Percentiles rank a stretch among this genome's conserved stretches.
Evolutionary conservation across 1,140 invertebrate genomes (phyloP).

Genomic region (Arion vulgaris): DNA sequence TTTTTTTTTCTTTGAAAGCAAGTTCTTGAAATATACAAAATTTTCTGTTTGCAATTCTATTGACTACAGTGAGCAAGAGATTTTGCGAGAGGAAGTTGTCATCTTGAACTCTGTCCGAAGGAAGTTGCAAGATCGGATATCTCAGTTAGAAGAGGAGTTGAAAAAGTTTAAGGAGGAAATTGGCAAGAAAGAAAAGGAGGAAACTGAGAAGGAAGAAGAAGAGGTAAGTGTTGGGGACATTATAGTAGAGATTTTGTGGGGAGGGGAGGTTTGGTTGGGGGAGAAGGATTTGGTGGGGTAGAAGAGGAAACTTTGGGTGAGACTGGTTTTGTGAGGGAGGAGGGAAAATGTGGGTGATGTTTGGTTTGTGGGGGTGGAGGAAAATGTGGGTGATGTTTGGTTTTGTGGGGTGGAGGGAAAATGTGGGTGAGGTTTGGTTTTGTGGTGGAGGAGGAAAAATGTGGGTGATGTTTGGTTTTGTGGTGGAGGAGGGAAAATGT

Average conservation of each 20-base stretch:
- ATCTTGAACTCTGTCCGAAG: conserved; percentile 87
- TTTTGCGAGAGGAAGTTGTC: conserved; percentile 92
- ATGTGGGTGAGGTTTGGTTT: background rate
- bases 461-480: too few species aligned
- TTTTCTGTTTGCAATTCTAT: too few species aligned
- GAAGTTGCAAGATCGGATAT: conserved; percentile 84
- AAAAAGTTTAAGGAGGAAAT: conserved; percentile 87
- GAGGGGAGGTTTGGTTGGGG: too few species aligned
- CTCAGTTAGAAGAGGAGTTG: conserved; percentile 92
- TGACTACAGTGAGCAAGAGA: conserved; percentile 89
- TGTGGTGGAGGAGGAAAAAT: too few species aligned
- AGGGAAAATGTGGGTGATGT: too few species aligned
- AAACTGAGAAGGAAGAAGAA: conserved; percentile 77
- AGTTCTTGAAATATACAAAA: too few species aligned
- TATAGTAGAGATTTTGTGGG: too few species aligned
- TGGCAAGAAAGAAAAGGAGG: conserved; percentile 74
- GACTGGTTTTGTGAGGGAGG: background rate
- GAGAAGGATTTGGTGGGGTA: background rate
- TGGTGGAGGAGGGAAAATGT: too few species aligned
- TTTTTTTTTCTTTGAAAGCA: too few species aligned
- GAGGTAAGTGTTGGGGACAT: conserved; percentile 55
- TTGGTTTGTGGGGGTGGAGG: background rate
- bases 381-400: too few species aligned
- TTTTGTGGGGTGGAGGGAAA: background rate
- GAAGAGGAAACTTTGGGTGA: too few species aligned